A percentile compares a stretch with the other conserved stretches of the same genome.
phyloP scores from a whole-genome alignment of 2,113 vertebrate species.

The Mystacornis crossleyi region DNA sequence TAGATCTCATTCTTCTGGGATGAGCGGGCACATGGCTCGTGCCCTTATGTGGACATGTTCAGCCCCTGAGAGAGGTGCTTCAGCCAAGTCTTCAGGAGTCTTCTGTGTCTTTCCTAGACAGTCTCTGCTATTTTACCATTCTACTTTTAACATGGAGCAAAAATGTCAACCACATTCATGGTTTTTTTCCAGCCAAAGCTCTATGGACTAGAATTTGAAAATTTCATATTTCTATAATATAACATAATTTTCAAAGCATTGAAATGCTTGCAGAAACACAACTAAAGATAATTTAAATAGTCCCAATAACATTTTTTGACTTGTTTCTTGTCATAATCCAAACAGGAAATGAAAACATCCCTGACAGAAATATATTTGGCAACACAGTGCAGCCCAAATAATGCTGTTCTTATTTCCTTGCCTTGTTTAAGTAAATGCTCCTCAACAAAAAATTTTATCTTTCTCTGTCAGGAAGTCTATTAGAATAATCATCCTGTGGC shows the following conservation, averaged over 20 bases:
- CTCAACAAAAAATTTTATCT: conserved; percentile 57
- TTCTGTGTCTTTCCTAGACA: not conserved
- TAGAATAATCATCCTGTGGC: conserved; percentile 52
- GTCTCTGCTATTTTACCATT: not conserved
- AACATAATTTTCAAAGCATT: not conserved
- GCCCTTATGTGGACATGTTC: not conserved
- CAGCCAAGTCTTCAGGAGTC: not conserved
- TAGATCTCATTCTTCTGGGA: not conserved
- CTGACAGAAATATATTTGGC: not conserved
- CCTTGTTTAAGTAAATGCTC: conserved; percentile 47
- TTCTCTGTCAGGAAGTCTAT: conserved; percentile 69
- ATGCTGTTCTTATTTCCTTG: conserved; percentile 48
- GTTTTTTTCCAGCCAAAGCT: not conserved
- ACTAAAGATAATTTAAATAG: not conserved
- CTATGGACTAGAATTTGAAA: not conserved
- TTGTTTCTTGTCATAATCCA: conserved; percentile 16
- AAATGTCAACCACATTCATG: not conserved
- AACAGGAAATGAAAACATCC: conserved; percentile 33
- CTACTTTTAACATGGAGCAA: not conserved
- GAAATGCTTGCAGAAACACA: not conserved
- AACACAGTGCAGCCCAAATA: conserved; percentile 2
- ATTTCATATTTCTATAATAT: not conserved
- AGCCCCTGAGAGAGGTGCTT: not conserved
- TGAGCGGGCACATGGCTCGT: rapidly evolving
- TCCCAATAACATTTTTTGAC: not conserved